Evolutionary conservation across 2,888 invertebrate species (phyloP).

Genomic region (Thera britannica): DNA sequence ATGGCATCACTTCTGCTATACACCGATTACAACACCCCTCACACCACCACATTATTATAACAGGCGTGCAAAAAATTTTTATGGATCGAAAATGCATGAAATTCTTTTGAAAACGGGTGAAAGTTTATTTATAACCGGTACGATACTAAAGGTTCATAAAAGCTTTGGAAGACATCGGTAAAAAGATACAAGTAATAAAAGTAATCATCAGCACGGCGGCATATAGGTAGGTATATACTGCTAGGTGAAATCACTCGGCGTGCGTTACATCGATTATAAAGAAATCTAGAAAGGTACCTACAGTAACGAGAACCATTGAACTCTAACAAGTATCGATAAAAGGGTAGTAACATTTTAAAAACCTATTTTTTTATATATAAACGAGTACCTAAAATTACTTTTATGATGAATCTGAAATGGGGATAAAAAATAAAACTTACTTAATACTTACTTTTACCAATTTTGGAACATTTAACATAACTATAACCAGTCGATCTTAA

Average conservation of each 20-base stretch:
- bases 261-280: conserved; percentile 11
- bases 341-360: neutral
- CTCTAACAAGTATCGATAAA: neutral
- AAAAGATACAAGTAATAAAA: conserved; percentile 15
- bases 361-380: neutral
- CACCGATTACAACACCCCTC: conserved; percentile 34
- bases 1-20: conserved; percentile 39
- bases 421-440: no score
- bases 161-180: conserved; percentile 9
- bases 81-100: conserved; percentile 28
- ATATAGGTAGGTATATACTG: neutral
- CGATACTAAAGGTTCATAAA: conserved; percentile 5
- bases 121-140: conserved; percentile 23
- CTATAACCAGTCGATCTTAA: no score
- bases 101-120: conserved; percentile 32
- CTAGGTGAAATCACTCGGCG: conserved; percentile 10
- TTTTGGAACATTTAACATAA: no score
- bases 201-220: conserved; percentile 14
- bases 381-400: no score
- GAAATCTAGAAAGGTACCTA: neutral
- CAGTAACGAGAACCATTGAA: neutral
- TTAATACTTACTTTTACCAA: no score
- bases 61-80: conserved; percentile 16
- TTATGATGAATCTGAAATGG: no score
- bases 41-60: conserved; percentile 27